Percentiles rank a stretch among this genome's conserved stretches.
These are phyloP conservation scores for Gobio occitaniae DNA, from an alignment of 2,797 vertebrate species.

Conservation along the genomic window DNA sequence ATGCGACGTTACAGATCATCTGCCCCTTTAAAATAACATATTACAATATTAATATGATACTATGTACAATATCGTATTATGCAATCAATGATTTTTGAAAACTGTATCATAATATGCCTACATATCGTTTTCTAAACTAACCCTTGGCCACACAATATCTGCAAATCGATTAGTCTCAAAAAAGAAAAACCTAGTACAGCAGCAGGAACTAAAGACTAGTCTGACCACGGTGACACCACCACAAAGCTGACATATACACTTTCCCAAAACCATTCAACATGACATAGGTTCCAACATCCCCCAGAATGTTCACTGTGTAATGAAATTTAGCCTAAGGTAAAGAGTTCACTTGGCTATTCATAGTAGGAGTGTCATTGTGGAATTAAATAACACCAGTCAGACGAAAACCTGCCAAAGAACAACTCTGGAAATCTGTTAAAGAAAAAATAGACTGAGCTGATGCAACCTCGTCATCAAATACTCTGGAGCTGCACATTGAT, in stretches of 20 bases:
- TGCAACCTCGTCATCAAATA: neutral
- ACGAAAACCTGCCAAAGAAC: neutral
- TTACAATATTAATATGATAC: neutral
- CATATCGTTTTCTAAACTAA: slow-evolving; percentile 22
- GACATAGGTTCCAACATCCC: neutral
- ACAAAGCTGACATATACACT: neutral
- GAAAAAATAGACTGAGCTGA: neutral
- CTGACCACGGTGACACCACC: neutral
- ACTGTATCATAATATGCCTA: neutral
- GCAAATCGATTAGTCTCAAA: neutral
- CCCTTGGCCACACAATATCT: slow-evolving; percentile 15
- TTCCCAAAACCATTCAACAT: neutral
- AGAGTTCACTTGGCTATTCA: neutral
- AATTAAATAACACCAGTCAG: neutral
- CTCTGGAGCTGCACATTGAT: neutral
- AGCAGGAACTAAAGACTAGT: slow-evolving; percentile 10
- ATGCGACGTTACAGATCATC: neutral
- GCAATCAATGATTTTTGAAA: slow-evolving; percentile 13
- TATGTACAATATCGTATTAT: slow-evolving; percentile 23
- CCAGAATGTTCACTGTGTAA: neutral
- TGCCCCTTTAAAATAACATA: neutral
- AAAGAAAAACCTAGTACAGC: slow-evolving; percentile 6
- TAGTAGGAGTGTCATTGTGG: neutral
- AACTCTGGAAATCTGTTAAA: neutral
- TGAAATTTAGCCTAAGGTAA: neutral